Evolutionary conservation across 2,797 vertebrate species (phyloP).

Genomic region (Lerista edwardsae): DNA sequence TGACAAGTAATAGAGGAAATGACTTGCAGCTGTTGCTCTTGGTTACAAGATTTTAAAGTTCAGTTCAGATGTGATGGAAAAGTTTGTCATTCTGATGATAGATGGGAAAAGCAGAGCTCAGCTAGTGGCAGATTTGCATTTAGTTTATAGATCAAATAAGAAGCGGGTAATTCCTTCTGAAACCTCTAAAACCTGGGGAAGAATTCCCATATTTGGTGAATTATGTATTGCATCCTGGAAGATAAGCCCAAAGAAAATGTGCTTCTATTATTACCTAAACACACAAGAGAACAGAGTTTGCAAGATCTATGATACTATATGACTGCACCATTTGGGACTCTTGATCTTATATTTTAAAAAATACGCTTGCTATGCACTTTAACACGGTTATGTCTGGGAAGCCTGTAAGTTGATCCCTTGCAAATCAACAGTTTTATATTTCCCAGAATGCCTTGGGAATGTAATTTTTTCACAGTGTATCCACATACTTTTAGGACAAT

Average conservation of each 20-base stretch:
- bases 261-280: constrained; percentile 66
- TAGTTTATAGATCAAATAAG: constrained; percentile 62
- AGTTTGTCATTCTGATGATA: constrained; percentile 54
- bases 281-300: constrained; percentile 54
- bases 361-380: background rate
- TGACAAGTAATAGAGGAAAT: constrained; percentile 56
- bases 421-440: constrained; percentile 11
- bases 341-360: background rate
- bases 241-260: constrained; percentile 66
- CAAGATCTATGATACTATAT: constrained; percentile 53
- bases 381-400: background rate
- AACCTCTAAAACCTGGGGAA: constrained; percentile 46
- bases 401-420: background rate
- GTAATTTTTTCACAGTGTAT: background rate
- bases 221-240: constrained; percentile 61
- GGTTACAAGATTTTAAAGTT: constrained; percentile 60
- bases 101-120: constrained; percentile 57
- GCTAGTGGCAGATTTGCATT: constrained; percentile 70
- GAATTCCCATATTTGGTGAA: constrained; percentile 60
- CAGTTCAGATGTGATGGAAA: constrained; percentile 56
- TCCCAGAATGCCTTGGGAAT: background rate
- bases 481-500: constrained; percentile 12
- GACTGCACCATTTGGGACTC: constrained; percentile 17
- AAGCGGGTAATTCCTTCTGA: constrained; percentile 68
- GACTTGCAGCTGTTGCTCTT: constrained; percentile 53